Base-by-base conservation (phyloP, 2,888 invertebrate genomes). In the Noctua pronuba region DNA sequence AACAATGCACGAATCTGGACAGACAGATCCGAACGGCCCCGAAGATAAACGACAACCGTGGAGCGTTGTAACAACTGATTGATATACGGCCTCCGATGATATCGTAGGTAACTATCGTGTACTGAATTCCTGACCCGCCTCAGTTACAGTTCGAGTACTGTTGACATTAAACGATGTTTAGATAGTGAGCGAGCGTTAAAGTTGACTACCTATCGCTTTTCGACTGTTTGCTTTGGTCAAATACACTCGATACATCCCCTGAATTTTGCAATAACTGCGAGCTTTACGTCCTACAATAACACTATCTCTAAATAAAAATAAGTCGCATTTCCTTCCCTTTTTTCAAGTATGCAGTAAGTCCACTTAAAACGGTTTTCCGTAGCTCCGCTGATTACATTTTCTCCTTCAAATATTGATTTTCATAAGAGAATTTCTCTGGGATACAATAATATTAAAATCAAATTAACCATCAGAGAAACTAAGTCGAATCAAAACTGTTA, bases 1-100 rank as follows among this genome's bases (percentile, higher is more conserved):
- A 96, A 96, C 96, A 96, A 96, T 96, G 96, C 95, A 95, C 95
- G 93, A 96, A 95, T 96, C 95, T 95, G 95, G 94, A 95, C 95
- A 93, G 95, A 94, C 94, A 95, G 95, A 94, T 94, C 94, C 95
- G 94, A 95, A 92, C 94, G 92, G 92, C 90, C 88, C 92, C 94
- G 94, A 95, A 96, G 96, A 96, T 96, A 96, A 96, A 96, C 96
- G 96, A 96, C 96, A 95, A 95, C 93, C 94, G 94, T 94, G 91
- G 93, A 95, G 92, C 95, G 93, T 91, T 95, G 96, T 96, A 96
- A 96, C 96, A 96, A 95, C 95, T 96, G 96, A 96, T 96, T 96
- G 96, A 96, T 96, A 95, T 95, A 96, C 95, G 94, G 94, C 92
- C 92, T 92, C 88, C 92, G 94, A 95, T 95, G 95, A 95, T 95